Percentiles rank a stretch among this genome's conserved stretches.
These are phyloP conservation scores for Climacteris rufus DNA, from an alignment of 2,113 vertebrate species.

Conservation along the genomic window DNA sequence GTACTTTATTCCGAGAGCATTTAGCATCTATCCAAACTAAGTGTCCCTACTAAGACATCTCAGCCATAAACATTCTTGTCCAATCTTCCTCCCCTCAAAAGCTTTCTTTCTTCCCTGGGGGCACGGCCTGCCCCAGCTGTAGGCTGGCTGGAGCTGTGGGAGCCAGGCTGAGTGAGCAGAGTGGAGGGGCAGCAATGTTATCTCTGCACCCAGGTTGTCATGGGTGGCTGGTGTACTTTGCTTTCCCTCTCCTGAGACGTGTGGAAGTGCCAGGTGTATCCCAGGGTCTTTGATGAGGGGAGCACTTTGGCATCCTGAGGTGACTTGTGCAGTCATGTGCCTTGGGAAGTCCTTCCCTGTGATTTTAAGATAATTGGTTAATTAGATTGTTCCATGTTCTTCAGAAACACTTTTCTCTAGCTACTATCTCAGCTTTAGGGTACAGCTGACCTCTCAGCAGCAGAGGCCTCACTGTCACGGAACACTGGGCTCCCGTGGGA, in stretches of 20 bases:
- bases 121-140: neutral
- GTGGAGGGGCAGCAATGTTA: neutral
- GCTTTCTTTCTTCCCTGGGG: fast-evolving
- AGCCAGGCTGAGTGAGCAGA: neutral
- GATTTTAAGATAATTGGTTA: neutral
- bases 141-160: neutral
- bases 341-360: neutral
- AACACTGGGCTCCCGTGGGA: neutral
- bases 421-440: neutral
- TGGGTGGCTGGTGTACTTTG: neutral
- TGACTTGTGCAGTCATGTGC: fast-evolving
- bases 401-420: neutral
- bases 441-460: neutral
- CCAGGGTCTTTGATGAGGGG: neutral
- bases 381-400: neutral
- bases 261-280: neutral
- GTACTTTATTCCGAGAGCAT: neutral
- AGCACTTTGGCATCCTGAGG: neutral
- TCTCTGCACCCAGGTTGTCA: neutral
- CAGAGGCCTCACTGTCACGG: neutral
- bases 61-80: neutral
- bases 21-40: neutral
- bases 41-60: neutral
- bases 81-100: neutral
- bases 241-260: neutral